phyloP scores from a whole-genome alignment of 2,888 invertebrate species.

The Sepioteuthis lessoniana region DNA sequence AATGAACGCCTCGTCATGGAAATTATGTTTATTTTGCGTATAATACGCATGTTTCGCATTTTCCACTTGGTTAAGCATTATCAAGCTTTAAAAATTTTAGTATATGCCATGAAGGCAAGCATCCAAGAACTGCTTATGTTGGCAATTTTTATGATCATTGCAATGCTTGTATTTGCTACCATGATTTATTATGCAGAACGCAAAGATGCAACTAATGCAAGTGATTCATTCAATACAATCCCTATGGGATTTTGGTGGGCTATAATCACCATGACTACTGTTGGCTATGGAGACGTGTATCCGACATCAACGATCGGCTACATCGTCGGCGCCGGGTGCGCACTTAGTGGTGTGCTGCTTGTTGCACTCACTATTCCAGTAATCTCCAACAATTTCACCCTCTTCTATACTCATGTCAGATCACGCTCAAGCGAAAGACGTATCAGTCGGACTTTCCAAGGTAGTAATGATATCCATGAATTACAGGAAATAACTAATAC shows the following conservation, averaged over 20 bases:
- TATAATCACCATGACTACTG: constrained; percentile 75
- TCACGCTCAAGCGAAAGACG: constrained; percentile 60
- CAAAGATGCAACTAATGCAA: constrained; percentile 64
- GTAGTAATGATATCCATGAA: constrained; percentile 51
- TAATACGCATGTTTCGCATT: constrained; percentile 76
- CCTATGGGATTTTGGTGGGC: constrained; percentile 76
- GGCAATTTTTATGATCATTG: constrained; percentile 73
- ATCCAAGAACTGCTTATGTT: constrained; percentile 74
- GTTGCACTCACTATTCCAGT: constrained; percentile 74
- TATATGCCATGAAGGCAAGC: constrained; percentile 76
- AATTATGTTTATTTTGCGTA: constrained; percentile 76
- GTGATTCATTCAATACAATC: constrained; percentile 71
- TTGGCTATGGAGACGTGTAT: constrained; percentile 73
- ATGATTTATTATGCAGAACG: constrained; percentile 75
- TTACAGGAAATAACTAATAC: constrained; percentile 49
- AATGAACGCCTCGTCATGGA: constrained; percentile 72
- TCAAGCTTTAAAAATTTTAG: constrained; percentile 76
- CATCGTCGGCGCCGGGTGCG: constrained; percentile 71
- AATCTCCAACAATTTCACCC: constrained; percentile 74
- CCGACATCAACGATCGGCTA: constrained; percentile 70
- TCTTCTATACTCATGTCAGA: constrained; percentile 73
- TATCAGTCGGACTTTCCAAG: constrained; percentile 49
- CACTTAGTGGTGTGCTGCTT: constrained; percentile 71
- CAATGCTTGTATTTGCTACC: constrained; percentile 74
- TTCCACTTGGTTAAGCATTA: constrained; percentile 77